Conservation (phyloP, 1,140 invertebrate species). For the Rhynchophorus ferrugineus region DNA sequence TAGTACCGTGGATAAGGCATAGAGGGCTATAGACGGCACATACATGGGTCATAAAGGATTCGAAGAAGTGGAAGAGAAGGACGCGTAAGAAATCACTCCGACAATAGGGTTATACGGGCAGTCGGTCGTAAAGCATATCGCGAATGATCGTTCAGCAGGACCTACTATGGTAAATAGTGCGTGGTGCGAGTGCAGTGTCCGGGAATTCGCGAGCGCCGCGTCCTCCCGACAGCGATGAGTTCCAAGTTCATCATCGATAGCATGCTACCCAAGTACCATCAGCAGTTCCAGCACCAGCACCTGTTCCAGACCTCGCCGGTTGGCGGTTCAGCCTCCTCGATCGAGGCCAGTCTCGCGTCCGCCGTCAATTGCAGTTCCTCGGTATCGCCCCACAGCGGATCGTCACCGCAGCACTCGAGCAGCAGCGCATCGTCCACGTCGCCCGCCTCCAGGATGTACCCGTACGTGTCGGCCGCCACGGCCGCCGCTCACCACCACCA, state of each 20-base stretch:
- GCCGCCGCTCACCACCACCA: slow-evolving; percentile 62
- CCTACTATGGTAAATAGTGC: slow-evolving; percentile 38
- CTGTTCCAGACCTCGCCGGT: slow-evolving; percentile 49
- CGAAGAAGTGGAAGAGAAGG: slow-evolving; percentile 58
- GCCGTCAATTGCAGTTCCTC: slow-evolving; percentile 39
- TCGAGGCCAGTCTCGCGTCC: slow-evolving; percentile 50
- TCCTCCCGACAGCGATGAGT: slow-evolving; percentile 66
- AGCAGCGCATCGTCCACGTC: slow-evolving; percentile 49
- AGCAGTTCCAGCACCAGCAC: slow-evolving; percentile 66
- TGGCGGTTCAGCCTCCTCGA: slow-evolving; percentile 31
- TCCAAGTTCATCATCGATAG: slow-evolving; percentile 95
- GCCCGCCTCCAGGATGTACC: slow-evolving; percentile 66
- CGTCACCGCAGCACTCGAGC: slow-evolving; percentile 44
- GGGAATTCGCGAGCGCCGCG: slow-evolving; percentile 20
- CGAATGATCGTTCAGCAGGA: slow-evolving; percentile 4
- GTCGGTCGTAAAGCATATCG: slow-evolving; percentile 34
- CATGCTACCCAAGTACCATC: slow-evolving; percentile 91
- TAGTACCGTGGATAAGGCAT: slow-evolving; percentile 56
- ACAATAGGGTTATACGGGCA: slow-evolving; percentile 39
- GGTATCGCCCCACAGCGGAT: slow-evolving; percentile 41
- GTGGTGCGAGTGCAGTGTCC: slow-evolving; percentile 34
- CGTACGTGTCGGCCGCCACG: slow-evolving; percentile 58
- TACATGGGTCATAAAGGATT: slow-evolving; percentile 61
- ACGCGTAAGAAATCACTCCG: slow-evolving; percentile 50
- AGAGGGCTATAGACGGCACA: slow-evolving; percentile 59